A percentile compares a stretch with the other conserved stretches of the same genome.
Evolutionary conservation across 2,797 vertebrate genomes (phyloP).

Genomic region (Gambusia yucatana): DNA sequence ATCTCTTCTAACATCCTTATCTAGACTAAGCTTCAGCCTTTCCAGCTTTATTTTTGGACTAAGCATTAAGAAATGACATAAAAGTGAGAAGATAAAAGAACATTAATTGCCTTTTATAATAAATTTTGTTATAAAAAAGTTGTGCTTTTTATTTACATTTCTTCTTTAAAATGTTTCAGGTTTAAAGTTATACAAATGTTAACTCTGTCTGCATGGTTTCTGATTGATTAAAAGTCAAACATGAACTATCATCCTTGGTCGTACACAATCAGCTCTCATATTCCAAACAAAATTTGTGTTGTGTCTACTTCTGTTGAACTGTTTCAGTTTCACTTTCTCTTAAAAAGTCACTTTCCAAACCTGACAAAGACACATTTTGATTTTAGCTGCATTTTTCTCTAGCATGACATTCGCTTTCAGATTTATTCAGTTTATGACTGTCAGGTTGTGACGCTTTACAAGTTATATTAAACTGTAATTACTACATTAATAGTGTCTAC

Average conservation of each 20-base stretch:
- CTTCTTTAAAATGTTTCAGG: not conserved
- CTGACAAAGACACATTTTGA: not conserved
- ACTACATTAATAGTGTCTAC: not conserved
- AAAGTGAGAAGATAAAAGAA: not conserved
- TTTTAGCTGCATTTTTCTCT: not conserved
- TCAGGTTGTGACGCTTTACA: not conserved
- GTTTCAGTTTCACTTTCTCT: slow-evolving; percentile 7
- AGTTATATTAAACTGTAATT: slow-evolving; percentile 2
- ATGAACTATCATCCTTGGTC: not conserved
- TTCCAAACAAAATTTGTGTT: slow-evolving; percentile 2
- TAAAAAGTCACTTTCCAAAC: not conserved
- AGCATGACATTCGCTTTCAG: not conserved
- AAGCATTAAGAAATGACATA: not conserved
- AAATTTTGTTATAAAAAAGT: not conserved
- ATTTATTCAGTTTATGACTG: slow-evolving; percentile 1
- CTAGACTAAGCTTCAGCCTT: not conserved
- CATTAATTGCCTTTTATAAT: not conserved
- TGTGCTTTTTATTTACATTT: not conserved
- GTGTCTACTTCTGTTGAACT: not conserved
- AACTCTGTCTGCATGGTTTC: not conserved
- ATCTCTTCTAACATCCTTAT: not conserved
- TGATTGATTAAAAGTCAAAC: not conserved
- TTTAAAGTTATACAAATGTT: no score
- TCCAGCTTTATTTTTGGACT: not conserved
- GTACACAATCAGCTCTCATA: slow-evolving; percentile 7